Base-by-base conservation (phyloP, 2,113 vertebrate species). In the Dipodomys stephensi region DNA sequence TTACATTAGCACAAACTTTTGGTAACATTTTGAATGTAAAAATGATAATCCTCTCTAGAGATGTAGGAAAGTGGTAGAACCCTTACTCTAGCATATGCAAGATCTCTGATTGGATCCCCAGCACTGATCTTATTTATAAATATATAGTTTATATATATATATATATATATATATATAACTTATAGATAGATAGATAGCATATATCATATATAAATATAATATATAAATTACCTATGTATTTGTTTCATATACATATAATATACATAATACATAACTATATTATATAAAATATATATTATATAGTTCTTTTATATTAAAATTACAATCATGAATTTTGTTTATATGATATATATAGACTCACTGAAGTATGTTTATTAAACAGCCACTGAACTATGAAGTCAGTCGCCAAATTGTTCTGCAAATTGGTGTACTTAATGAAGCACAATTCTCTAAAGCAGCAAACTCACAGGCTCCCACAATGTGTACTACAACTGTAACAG, bases 351-450 rank as follows among this genome's bases (percentile, higher is more conserved):
- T 78, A 13, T 32, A 90, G 18, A 76, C 93, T 96, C 67, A 97
- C 39, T 6, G 6, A 60, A 76, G 53, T 78, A 27, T 92, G 67
- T 62, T 94, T 95, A 49, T 89, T 89, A 90, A 95, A 44, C 96
- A 99, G 99, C 92, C 98, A 11, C 87, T 99, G 79, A 98, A 99
- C 97, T 98, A 98, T 46, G 99, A 99, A 97, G 57, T 39, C 7
- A 92, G 4, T 35, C 92, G 46, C 4, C 97, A 96, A 11, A 73
- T 99, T 27, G 25, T 96, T 22, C 97, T 99, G 7, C 97, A 98
- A 94, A 96, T 99, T 19, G 83, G 71, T 71, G 99, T 98, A 0
- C 96, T 97, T 25, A 99, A 99, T 0, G 97, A 98, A 96, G 98
- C 96, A 1, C 97, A 98, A 0, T 98, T 99, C 30, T 22, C n/a